phyloP scores from a whole-genome alignment of 2,888 invertebrate genomes.

The Lucinisca nassula region DNA sequence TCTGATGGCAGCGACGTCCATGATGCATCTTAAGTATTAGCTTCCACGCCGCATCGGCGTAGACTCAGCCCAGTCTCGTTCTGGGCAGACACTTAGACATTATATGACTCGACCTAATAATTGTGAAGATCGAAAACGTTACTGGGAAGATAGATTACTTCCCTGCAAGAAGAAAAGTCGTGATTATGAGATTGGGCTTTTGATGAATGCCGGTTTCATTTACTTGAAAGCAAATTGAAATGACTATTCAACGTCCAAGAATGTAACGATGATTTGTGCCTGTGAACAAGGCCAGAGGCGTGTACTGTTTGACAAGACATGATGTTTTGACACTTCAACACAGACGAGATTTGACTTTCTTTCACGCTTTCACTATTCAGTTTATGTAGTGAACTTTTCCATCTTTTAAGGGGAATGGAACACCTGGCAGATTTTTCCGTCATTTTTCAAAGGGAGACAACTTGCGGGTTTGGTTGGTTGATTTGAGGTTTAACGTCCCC shows the following conservation, averaged over 20 bases:
- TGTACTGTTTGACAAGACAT: not conserved
- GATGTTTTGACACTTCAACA: not conserved
- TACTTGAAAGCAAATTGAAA: conserved; percentile 1
- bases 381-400: too few relatives aligned
- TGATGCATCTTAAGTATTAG: not conserved
- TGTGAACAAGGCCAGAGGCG: not conserved
- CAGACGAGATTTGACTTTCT: too few relatives aligned
- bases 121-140: not conserved
- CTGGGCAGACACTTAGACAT: not conserved
- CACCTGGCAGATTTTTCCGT: too few relatives aligned
- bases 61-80: not conserved
- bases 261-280: not conserved
- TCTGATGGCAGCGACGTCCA: not conserved
- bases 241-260: not conserved
- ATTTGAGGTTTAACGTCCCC: too few relatives aligned
- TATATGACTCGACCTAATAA: not conserved
- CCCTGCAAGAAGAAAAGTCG: not conserved
- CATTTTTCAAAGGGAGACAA: too few relatives aligned
- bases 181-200: not conserved
- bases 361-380: too few relatives aligned
- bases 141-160: not conserved
- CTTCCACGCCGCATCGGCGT: not conserved
- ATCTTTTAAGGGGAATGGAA: too few relatives aligned
- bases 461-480: too few relatives aligned
- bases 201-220: not conserved